Conservation (phyloP, 2,888 invertebrate genomes). For the Podabrus alpinus region DNA sequence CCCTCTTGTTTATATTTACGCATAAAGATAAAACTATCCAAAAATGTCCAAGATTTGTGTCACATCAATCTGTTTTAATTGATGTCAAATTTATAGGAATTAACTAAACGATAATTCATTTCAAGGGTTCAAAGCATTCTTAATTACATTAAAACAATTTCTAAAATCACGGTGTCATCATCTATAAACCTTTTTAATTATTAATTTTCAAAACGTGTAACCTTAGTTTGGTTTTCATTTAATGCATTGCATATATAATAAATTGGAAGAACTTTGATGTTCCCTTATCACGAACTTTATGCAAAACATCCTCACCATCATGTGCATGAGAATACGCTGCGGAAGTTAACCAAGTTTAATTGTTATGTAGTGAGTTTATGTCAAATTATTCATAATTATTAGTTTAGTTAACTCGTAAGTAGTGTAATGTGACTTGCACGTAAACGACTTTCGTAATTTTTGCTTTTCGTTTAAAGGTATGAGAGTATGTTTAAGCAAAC, state of each 20-base stretch:
- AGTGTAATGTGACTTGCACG: background rate
- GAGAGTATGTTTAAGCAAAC: background rate
- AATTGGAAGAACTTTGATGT: background rate
- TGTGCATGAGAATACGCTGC: constrained; percentile 4
- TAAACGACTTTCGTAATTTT: background rate
- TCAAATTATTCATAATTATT: background rate
- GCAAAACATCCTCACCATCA: constrained; percentile 1
- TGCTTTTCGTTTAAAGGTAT: background rate
- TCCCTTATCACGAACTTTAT: constrained; percentile 6
- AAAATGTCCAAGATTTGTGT: background rate
- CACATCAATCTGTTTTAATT: no score
- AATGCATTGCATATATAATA: background rate
- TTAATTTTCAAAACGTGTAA: background rate
- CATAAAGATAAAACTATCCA: no score
- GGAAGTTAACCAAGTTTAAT: background rate
- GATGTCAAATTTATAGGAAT: no score
- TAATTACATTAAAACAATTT: background rate
- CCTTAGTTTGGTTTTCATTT: background rate
- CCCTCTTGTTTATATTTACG: no score
- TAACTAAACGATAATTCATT: background rate
- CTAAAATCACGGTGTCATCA: background rate
- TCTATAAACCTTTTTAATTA: background rate
- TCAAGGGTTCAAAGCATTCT: background rate
- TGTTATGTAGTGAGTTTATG: background rate
- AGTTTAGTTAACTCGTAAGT: background rate